phyloP scores from a whole-genome alignment of 2,797 vertebrate species.

The Liasis olivaceus region DNA sequence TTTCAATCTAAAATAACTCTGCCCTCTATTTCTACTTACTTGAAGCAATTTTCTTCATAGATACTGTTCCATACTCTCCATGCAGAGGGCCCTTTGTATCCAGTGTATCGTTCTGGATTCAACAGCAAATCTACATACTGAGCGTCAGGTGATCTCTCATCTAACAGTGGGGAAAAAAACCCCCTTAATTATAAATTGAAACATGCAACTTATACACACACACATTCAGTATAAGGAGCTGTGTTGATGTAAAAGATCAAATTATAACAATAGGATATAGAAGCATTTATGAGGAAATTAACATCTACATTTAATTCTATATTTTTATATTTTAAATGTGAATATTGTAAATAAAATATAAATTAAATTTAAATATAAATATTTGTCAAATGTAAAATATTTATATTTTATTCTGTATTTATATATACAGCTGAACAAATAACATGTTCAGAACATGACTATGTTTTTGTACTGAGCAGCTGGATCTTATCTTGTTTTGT shows the following conservation, averaged over 20 bases:
- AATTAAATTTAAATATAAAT: background rate
- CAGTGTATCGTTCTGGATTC: constrained; percentile 93
- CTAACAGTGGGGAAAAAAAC: constrained; percentile 67
- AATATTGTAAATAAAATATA: background rate
- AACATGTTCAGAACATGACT: background rate
- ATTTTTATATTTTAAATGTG: background rate
- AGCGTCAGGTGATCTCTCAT: constrained; percentile 87
- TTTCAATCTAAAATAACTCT: background rate
- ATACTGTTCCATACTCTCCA: constrained; percentile 98
- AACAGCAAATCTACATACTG: constrained; percentile 92
- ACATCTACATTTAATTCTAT: background rate
- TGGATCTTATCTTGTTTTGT: background rate
- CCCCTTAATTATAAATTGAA: constrained; percentile 21
- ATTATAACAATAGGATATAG: background rate
- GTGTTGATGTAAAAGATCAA: background rate
- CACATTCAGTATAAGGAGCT: background rate
- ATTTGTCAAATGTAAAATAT: background rate
- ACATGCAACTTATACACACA: background rate
- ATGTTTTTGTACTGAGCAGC: background rate
- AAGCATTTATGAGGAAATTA: background rate
- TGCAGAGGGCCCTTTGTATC: constrained; percentile 88
- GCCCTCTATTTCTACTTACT: constrained; percentile 75
- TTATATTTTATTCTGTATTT: background rate
- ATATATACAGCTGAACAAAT: background rate
- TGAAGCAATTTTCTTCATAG: constrained; percentile 98